Evolutionary conservation across 2,113 vertebrate species (phyloP).

Genomic region (Sitta europaea): DNA sequence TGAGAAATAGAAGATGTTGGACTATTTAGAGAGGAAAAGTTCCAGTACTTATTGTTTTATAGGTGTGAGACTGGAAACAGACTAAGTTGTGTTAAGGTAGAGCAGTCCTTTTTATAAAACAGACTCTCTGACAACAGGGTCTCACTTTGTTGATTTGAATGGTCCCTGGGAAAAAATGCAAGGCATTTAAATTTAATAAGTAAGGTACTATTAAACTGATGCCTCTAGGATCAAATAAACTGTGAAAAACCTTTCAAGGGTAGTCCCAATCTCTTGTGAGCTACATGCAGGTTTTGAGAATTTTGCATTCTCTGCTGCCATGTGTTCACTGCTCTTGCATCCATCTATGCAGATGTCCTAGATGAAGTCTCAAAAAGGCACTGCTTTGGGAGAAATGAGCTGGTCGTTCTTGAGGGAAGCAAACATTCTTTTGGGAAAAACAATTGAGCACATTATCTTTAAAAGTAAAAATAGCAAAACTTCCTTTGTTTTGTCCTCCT

Average conservation of each 20-base stretch:
- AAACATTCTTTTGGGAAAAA: neutral
- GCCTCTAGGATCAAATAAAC: neutral
- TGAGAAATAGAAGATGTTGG: neutral
- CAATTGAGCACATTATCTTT: neutral
- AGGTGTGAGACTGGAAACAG: neutral
- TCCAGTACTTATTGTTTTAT: neutral
- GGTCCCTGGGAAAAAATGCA: neutral
- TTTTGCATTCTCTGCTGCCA: neutral
- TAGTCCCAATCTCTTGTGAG: neutral
- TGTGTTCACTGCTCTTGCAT: neutral
- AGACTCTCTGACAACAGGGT: neutral
- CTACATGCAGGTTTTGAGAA: neutral
- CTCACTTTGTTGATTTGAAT: neutral
- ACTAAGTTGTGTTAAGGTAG: neutral
- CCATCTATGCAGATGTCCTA: neutral
- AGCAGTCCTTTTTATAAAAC: neutral
- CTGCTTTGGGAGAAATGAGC: neutral
- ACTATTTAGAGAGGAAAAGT: neutral
- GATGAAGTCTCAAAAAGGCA: neutral
- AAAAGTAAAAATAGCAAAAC: constrained; percentile 17
- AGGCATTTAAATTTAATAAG: neutral
- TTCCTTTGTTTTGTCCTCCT: constrained; percentile 15
- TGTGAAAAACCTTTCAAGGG: neutral
- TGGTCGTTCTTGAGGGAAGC: neutral
- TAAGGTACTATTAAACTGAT: neutral